These are phyloP conservation scores for Mormyrus hasselquistii DNA, from an alignment of 2,797 vertebrate species.

Conservation along the genomic window DNA sequence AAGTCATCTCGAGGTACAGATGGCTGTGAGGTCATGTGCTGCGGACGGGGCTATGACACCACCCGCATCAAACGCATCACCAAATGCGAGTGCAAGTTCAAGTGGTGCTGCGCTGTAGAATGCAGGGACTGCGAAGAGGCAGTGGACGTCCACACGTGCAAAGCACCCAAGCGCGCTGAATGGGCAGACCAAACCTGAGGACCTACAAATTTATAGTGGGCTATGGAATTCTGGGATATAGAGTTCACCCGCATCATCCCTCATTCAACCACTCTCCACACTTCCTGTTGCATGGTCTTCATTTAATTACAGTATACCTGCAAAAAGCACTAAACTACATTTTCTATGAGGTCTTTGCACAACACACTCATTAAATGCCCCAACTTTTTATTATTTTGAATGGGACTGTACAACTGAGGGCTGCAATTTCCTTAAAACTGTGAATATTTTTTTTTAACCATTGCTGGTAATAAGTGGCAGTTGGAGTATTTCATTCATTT, in stretches of 20 bases:
- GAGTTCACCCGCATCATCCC: conserved; percentile 61
- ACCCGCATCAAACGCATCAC: conserved; percentile 83
- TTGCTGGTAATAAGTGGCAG: conserved; percentile 34
- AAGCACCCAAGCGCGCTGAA: conserved; percentile 82
- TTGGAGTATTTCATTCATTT: conserved; percentile 27
- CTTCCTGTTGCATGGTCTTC: conserved; percentile 68
- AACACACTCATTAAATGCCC: conserved; percentile 33
- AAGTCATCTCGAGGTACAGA: conserved; percentile 87
- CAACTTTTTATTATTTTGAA: conserved; percentile 21
- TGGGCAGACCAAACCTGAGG: conserved; percentile 71
- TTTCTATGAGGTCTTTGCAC: conserved; percentile 49
- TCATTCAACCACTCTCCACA: conserved; percentile 38
- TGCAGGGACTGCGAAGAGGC: conserved; percentile 94
- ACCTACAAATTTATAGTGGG: conserved; percentile 59
- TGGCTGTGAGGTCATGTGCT: conserved; percentile 98
- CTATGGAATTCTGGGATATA: conserved; percentile 69
- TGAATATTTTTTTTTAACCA: conserved; percentile 34
- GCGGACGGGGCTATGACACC: conserved; percentile 93
- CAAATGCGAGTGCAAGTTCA: conserved; percentile 99
- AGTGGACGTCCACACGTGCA: conserved; percentile 96
- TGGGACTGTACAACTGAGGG: conserved; percentile 38
- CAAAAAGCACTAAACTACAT: conserved; percentile 65
- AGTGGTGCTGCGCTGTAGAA: conserved; percentile 96
- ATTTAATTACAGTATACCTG: conserved; percentile 51
- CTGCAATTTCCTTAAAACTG: conserved; percentile 28